These are phyloP conservation scores for Sander vitreus DNA, from an alignment of 2,113 vertebrate genomes.

Conservation along the genomic window DNA sequence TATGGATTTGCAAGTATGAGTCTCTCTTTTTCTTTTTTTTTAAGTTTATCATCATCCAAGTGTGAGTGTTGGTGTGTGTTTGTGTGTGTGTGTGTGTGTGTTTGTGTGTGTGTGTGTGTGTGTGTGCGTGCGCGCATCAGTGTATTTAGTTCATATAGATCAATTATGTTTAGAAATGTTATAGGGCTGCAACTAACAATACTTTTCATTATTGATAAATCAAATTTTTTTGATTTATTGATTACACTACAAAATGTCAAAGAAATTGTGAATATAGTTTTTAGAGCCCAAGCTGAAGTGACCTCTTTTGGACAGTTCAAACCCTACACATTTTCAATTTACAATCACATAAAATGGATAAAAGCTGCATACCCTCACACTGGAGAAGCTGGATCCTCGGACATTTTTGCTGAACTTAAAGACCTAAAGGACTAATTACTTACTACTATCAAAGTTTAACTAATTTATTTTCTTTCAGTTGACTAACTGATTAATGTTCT, in stretches of 20 bases:
- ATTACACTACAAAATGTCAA: background rate
- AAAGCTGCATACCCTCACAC: background rate
- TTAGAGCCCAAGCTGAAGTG: background rate
- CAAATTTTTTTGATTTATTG: background rate
- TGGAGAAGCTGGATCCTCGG: background rate
- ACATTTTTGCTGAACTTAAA: background rate
- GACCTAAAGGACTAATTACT: background rate
- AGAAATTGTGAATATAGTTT: background rate
- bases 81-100: background rate
- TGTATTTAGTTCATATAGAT: conserved; percentile 1
- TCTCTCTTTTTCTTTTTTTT: conserved; percentile 30
- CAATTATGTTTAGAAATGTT: background rate
- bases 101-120: background rate
- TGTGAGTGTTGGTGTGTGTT: conserved; percentile 17
- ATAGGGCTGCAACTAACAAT: background rate
- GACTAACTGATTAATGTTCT: background rate
- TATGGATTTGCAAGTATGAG: conserved; percentile 69
- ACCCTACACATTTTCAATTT: background rate
- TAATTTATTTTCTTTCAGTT: background rate
- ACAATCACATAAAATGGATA: background rate
- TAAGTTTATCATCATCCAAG: conserved; percentile 4
- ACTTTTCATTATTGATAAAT: background rate
- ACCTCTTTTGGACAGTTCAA: background rate
- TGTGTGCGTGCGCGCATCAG: background rate
- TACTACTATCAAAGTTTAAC: background rate